phyloP scores from a whole-genome alignment of 2,888 invertebrate genomes.

The Empis livida region DNA sequence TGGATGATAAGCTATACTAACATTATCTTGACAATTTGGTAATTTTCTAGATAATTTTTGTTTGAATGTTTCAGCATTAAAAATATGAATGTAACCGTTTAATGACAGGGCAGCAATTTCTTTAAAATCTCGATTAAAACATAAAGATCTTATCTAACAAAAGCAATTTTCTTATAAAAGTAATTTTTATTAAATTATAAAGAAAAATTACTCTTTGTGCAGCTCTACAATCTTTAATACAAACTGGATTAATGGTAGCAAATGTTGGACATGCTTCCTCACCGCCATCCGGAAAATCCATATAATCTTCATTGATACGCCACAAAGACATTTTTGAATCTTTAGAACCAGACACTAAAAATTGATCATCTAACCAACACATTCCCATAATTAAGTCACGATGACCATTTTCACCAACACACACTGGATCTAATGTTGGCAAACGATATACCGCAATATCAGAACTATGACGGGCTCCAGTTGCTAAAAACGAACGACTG shows the following conservation, averaged over 20 bases:
- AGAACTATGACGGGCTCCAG: conserved; percentile 83
- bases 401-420: conserved; percentile 82
- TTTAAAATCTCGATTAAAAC: conserved; percentile 71
- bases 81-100: conserved; percentile 89
- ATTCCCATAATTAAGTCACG: conserved; percentile 82
- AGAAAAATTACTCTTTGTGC: conserved; percentile 46
- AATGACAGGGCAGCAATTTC: conserved; percentile 84
- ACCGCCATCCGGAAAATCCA: conserved; percentile 31
- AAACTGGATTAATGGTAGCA: conserved; percentile 50
- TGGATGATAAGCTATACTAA: conserved; percentile 78
- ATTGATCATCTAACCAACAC: conserved; percentile 94
- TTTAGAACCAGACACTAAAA: conserved; percentile 83
- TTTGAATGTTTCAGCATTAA: conserved; percentile 78
- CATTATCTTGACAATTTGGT: conserved; percentile 84
- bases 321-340: conserved; percentile 86
- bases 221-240: conserved; percentile 65
- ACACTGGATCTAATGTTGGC: conserved; percentile 90
- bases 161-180: conserved; percentile 15
- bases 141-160: conserved; percentile 59
- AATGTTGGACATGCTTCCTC: conserved; percentile 35
- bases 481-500: conserved; percentile 76
- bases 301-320: conserved; percentile 51
- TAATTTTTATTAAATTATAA: not conserved
- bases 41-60: conserved; percentile 79
- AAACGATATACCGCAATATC: conserved; percentile 78